These are phyloP conservation scores for Eristalis pertinax DNA, from an alignment of 2,888 invertebrate species.

Conservation along the genomic window DNA sequence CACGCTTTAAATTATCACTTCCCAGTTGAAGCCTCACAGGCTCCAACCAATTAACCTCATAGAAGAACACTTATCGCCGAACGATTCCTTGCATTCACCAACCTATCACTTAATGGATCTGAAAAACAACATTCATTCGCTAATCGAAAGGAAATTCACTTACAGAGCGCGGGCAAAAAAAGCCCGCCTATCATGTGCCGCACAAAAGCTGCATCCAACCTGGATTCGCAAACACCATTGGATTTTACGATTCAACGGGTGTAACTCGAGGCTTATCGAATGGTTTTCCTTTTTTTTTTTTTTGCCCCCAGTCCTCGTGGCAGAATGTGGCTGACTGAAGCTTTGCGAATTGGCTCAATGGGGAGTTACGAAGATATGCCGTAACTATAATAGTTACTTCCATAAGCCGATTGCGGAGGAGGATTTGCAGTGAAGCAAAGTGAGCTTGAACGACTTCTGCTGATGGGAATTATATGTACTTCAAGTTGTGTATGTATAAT, in stretches of 20 bases:
- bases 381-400: neutral
- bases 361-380: neutral
- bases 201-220: neutral
- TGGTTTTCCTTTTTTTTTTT: neutral
- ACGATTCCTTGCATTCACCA: neutral
- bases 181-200: neutral
- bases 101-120: neutral
- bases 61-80: neutral
- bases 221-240: neutral
- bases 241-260: neutral
- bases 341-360: neutral
- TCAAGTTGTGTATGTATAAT: too few species aligned
- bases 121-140: neutral
- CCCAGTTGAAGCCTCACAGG: neutral
- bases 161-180: neutral
- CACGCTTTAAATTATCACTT: neutral
- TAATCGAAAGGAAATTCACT: constrained; percentile 27
- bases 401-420: neutral
- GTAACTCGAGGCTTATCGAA: neutral
- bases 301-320: neutral
- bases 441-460: neutral
- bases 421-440: neutral
- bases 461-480: neutral
- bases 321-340: neutral
- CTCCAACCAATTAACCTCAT: neutral